These are phyloP conservation scores for Spodoptera frugiperda DNA, from an alignment of 1,140 invertebrate species.

Conservation along the genomic window DNA sequence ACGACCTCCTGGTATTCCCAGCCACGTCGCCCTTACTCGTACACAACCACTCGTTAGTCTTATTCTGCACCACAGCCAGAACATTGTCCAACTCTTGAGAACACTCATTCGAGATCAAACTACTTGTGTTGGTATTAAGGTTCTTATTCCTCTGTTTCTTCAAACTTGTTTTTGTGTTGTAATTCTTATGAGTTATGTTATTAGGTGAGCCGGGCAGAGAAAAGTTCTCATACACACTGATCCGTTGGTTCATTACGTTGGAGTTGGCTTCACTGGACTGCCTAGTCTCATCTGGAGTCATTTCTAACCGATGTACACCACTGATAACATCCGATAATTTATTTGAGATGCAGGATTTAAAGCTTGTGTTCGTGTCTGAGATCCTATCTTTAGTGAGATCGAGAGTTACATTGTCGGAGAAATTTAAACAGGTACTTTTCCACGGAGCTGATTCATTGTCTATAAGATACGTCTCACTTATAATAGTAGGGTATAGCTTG, in stretches of 20 bases:
- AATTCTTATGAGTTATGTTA: conserved; percentile 77
- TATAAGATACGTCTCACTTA: conserved; percentile 60
- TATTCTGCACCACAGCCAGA: conserved; percentile 74
- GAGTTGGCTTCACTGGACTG: conserved; percentile 25
- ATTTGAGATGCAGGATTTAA: conserved; percentile 71
- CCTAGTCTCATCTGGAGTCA: conserved; percentile 64
- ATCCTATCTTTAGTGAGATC: conserved; percentile 42
- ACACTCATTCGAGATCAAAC: conserved; percentile 60
- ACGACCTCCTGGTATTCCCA: conserved; percentile 77
- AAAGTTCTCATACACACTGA: conserved; percentile 78
- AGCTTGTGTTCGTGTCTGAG: conserved; percentile 62
- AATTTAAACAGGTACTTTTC: conserved; percentile 59
- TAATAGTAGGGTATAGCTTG: conserved; percentile 79
- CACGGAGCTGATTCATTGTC: conserved; percentile 68
- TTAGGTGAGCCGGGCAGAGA: conserved; percentile 77
- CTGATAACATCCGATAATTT: conserved; percentile 69
- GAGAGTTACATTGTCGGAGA: conserved; percentile 49
- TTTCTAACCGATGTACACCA: conserved; percentile 72
- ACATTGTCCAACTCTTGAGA: conserved; percentile 71
- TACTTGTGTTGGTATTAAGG: conserved; percentile 36
- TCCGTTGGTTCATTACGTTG: conserved; percentile 64
- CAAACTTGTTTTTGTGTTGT: conserved; percentile 74
- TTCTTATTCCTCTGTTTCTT: conserved; percentile 59
- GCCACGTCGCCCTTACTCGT: conserved; percentile 59
- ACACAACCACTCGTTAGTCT: conserved; percentile 76